Evolutionary conservation across 2,113 vertebrate species (phyloP).

Genomic region (Nycticorax nycticorax): DNA sequence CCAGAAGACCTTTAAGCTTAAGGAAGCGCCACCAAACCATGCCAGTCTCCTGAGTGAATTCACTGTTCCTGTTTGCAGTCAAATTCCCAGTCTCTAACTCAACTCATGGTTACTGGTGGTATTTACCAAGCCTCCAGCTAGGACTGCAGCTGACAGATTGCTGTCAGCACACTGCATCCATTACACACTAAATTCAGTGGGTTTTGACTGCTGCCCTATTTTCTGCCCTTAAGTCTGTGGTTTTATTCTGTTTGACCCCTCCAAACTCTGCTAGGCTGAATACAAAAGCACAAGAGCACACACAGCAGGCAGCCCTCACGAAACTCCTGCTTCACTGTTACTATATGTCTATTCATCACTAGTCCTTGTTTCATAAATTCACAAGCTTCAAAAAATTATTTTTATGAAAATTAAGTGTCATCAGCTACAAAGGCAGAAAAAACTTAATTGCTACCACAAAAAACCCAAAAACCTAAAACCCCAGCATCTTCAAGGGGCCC

Average conservation of each 20-base stretch:
- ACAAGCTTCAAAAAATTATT: not conserved
- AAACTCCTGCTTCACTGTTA: not conserved
- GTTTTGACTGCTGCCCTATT: not conserved
- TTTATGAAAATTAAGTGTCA: not conserved
- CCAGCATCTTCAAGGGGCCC: not conserved
- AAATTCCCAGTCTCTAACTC: not conserved
- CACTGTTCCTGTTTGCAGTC: not conserved
- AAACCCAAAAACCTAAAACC: fast-evolving
- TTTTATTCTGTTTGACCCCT: not conserved
- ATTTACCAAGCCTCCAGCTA: not conserved
- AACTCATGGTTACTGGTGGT: not conserved
- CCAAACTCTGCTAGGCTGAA: not conserved
- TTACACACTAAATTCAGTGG: not conserved
- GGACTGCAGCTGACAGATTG: not conserved
- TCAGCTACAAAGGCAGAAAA: not conserved
- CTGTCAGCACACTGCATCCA: fast-evolving
- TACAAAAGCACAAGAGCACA: not conserved
- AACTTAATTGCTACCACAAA: not conserved
- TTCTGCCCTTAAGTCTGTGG: not conserved
- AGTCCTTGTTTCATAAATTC: not conserved
- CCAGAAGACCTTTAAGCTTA: not conserved
- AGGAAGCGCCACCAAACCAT: not conserved
- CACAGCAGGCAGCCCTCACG: not conserved
- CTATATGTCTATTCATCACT: not conserved
- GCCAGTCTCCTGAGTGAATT: not conserved